Base-by-base conservation (phyloP, 2,888 invertebrate species). In the Acrocera orbiculus region DNA sequence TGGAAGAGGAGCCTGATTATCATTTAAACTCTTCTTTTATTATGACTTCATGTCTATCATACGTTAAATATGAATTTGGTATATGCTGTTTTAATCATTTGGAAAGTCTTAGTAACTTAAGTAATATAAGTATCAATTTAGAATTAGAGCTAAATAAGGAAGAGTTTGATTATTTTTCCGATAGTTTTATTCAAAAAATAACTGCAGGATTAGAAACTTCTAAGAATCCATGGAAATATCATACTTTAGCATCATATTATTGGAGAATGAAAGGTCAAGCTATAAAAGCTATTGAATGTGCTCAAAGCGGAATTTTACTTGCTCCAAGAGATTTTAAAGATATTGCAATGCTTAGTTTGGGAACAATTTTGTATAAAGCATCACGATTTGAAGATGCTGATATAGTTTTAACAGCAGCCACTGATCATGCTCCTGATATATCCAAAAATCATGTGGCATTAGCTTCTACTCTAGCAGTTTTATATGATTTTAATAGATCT, bases 181-280 rank as follows among this genome's bases (percentile, higher is more conserved):
- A 35, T 2, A 29, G 35, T 28, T 44, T 41, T 5, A 15, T 44
- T 3, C 35, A 40, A 4, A 42, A 30, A 19, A 30, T 48, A 10
- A 32, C 42, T 11, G 48, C 50, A 13, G 56, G 54, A 1, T 40
- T 51, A 7, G 34, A 36, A 26, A 49, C 50, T 11, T 48, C 48
- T 27, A 54, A 54, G 3, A 40, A 42, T 2, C 55, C 56, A 2
- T 58, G 58, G 58, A 54, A 54, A 30, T 54, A 51, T 32, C 53
- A 58, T 35, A 53, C 55, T 5, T 32, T 58, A 2, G 49, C 51
- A 37, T 58, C 58, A 1, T 58, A 54, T 31, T 58, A 54, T 36
- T 58, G 58, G 58, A 53, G 58, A 0, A 49, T 56, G 46, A 48
- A 47, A 3, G 58, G 58, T 8, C 50, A 54, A 39, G 58, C 54